These are phyloP conservation scores for Diglossa cyanea DNA, from an alignment of 2,797 vertebrate species.

Conservation along the genomic window DNA sequence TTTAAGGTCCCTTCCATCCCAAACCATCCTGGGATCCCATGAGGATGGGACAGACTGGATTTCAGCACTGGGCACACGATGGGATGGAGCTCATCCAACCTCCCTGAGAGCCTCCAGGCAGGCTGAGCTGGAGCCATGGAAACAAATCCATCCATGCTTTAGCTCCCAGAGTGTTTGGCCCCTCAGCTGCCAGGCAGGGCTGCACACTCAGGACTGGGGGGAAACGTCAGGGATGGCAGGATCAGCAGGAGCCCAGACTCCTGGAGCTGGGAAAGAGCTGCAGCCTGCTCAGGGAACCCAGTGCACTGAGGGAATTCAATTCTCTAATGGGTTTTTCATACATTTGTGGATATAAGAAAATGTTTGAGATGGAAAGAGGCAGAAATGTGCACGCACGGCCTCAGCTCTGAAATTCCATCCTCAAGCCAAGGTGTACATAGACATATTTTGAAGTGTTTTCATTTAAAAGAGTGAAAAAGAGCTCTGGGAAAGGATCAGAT, in stretches of 20 bases:
- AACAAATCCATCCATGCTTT: neutral
- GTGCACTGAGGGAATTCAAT: neutral
- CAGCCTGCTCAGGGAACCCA: neutral
- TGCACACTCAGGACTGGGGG: neutral
- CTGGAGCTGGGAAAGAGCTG: neutral
- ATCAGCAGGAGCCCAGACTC: neutral
- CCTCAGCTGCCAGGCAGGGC: neutral
- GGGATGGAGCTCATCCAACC: neutral
- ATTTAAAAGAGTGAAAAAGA: conserved; percentile 40
- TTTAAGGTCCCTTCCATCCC: neutral
- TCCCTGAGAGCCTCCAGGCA: rapidly evolving
- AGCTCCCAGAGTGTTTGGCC: rapidly evolving
- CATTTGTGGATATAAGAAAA: neutral
- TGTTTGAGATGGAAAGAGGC: neutral
- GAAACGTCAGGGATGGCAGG: neutral
- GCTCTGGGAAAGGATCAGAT: conserved; percentile 11
- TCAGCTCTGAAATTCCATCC: neutral
- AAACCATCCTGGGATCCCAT: neutral
- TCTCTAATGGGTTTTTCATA: neutral
- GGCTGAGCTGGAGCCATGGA: neutral
- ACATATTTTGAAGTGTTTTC: conserved; percentile 5
- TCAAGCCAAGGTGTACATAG: neutral
- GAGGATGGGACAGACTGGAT: neutral
- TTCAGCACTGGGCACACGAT: rapidly evolving
- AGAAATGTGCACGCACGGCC: neutral